phyloP scores from a whole-genome alignment of 2,888 invertebrate genomes.

The Iselma pallidipennis region DNA sequence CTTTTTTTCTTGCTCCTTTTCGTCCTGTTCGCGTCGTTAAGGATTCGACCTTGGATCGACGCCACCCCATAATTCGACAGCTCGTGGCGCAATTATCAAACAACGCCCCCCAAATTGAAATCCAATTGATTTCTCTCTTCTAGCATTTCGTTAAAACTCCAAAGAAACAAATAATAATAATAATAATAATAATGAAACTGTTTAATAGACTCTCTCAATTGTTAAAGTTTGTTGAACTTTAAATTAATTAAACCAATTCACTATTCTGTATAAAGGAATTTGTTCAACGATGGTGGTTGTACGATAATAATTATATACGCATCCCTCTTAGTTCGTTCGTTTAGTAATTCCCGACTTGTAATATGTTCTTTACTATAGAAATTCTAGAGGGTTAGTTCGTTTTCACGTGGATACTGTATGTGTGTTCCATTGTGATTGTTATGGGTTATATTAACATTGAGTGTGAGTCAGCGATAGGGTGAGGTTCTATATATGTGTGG shows the following conservation, averaged over 20 bases:
- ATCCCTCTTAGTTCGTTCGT: neutral
- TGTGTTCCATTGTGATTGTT: neutral
- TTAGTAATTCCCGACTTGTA: too few species aligned
- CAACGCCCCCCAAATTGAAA: neutral
- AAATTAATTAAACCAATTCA: neutral
- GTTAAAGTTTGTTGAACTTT: neutral
- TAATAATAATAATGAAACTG: neutral
- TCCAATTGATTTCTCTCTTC: neutral
- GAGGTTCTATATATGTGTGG: too few species aligned
- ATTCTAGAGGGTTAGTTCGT: neutral
- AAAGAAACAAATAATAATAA: neutral
- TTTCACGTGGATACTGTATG: neutral
- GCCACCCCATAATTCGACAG: too few species aligned
- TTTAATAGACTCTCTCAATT: too few species aligned
- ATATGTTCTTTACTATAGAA: neutral
- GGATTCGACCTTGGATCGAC: neutral
- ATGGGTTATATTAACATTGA: too few species aligned
- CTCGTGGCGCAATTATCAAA: neutral
- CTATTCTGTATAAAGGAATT: neutral
- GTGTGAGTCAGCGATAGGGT: conserved; percentile 3
- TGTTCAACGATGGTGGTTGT: too few species aligned
- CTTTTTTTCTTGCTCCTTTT: neutral
- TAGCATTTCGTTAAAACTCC: neutral
- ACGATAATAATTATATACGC: neutral
- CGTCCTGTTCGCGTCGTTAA: neutral